phyloP scores from a whole-genome alignment of 2,113 vertebrate species.

The Cyphomyrus discorhynchus region DNA sequence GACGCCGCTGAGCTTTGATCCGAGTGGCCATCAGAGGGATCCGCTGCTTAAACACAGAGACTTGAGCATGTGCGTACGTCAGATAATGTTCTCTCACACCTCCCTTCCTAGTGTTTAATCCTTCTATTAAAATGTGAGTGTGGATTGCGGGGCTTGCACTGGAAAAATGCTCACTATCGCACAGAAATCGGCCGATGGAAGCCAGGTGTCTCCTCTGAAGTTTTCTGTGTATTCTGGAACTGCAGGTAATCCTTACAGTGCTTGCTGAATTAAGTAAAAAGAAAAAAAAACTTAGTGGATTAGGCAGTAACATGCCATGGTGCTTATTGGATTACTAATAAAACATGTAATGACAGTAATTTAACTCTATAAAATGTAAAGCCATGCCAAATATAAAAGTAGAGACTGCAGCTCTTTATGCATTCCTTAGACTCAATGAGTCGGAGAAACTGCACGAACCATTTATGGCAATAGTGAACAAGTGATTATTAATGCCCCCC shows the following conservation, averaged over 20 bases:
- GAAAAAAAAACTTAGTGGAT: background rate
- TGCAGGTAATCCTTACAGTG: background rate
- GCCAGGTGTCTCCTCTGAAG: conserved; percentile 18
- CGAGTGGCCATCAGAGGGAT: conserved; percentile 52
- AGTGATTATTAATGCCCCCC: background rate
- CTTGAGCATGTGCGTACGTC: conserved; percentile 33
- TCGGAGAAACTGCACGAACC: background rate
- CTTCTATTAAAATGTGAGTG: conserved; percentile 30
- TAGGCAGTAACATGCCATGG: background rate
- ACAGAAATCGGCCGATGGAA: conserved; percentile 10
- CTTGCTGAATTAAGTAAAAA: background rate
- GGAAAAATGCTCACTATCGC: background rate
- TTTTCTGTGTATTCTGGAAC: background rate
- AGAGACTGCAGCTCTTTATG: background rate
- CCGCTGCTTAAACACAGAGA: conserved; percentile 40
- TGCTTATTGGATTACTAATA: conserved; percentile 10
- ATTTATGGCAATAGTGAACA: background rate
- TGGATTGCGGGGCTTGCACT: conserved; percentile 2
- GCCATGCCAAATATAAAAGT: background rate
- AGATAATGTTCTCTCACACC: conserved; percentile 41
- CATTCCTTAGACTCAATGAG: background rate
- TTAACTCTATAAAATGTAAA: background rate
- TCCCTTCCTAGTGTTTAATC: conserved; percentile 40
- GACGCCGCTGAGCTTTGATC: conserved; percentile 58
- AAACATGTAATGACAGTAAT: conserved; percentile 6